phyloP scores from a whole-genome alignment of 1,140 invertebrate species.

The Nasonia vitripennis region DNA sequence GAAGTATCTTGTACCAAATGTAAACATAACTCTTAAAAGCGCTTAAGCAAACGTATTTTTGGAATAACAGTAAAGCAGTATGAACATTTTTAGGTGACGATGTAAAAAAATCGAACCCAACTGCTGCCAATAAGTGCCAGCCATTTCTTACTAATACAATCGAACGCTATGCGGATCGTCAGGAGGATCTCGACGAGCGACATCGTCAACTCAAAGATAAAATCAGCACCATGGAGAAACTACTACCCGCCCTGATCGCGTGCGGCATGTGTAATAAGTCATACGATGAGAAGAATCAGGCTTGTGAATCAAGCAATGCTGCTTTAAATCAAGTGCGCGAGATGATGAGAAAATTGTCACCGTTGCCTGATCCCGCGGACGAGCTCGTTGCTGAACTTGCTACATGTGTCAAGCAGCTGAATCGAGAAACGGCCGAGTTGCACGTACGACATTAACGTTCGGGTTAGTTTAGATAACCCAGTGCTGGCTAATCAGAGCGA shows the following conservation, averaged over 20 bases:
- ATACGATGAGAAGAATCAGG: neutral
- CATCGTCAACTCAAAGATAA: slow-evolving; percentile 61
- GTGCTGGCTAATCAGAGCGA: neutral
- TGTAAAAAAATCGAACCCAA: neutral
- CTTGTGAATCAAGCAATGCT: too few relatives aligned
- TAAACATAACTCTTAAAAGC: neutral
- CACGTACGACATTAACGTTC: slow-evolving; percentile 67
- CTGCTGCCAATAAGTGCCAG: neutral
- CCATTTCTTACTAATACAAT: slow-evolving; percentile 2
- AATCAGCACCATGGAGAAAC: slow-evolving; percentile 66
- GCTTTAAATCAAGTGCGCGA: slow-evolving; percentile 45
- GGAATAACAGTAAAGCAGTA: too few relatives aligned
- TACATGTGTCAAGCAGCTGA: slow-evolving; percentile 55
- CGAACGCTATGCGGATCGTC: slow-evolving; percentile 57
- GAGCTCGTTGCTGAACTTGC: slow-evolving; percentile 59
- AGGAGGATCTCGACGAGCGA: slow-evolving; percentile 58
- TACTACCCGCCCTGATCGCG: slow-evolving; percentile 66
- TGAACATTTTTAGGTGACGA: neutral
- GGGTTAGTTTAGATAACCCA: slow-evolving; percentile 56
- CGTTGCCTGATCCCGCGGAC: slow-evolving; percentile 62
- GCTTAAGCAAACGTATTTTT: too few relatives aligned
- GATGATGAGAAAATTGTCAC: slow-evolving; percentile 61
- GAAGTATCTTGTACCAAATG: neutral
- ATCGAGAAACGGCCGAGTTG: slow-evolving; percentile 64
- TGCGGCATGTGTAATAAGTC: slow-evolving; percentile 58